Conservation (phyloP, 1,140 invertebrate genomes). For the Lepidurus couesii region DNA sequence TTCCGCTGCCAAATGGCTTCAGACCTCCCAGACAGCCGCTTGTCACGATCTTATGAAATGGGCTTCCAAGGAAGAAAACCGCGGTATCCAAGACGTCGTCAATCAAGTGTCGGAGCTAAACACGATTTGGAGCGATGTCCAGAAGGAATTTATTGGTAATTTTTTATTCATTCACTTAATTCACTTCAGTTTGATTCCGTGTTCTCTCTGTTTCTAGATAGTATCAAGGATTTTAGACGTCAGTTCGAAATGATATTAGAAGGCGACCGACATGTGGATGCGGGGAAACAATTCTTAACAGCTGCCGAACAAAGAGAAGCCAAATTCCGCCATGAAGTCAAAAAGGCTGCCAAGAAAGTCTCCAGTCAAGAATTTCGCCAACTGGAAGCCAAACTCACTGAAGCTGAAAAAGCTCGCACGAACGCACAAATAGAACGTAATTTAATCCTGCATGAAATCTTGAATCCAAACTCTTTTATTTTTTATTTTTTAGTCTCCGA, state of each 20-base stretch:
- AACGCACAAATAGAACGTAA: slow-evolving; percentile 51
- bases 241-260: slow-evolving; percentile 52
- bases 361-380: slow-evolving; percentile 45
- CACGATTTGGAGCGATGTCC: slow-evolving; percentile 50
- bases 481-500: slow-evolving; percentile 47
- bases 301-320: slow-evolving; percentile 47
- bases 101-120: slow-evolving; percentile 49
- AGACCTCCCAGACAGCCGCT: slow-evolving; percentile 48
- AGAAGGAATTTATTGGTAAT: slow-evolving; percentile 49
- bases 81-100: slow-evolving; percentile 51
- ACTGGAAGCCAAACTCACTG: slow-evolving; percentile 47
- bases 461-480: slow-evolving; percentile 13
- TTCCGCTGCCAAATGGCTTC: slow-evolving; percentile 47
- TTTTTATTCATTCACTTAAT: slow-evolving; percentile 20
- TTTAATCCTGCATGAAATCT: slow-evolving; percentile 28
- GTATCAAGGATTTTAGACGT: slow-evolving; percentile 49
- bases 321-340: slow-evolving; percentile 49
- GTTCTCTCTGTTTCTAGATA: slow-evolving; percentile 42
- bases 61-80: slow-evolving; percentile 50
- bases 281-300: slow-evolving; percentile 46
- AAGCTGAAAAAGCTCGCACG: slow-evolving; percentile 50
- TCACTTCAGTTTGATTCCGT: slow-evolving; percentile 22
- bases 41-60: slow-evolving; percentile 52
- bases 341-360: slow-evolving; percentile 48
- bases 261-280: slow-evolving; percentile 50